These are phyloP conservation scores for Grapholita molesta DNA, from an alignment of 1,140 invertebrate genomes.

Conservation along the genomic window DNA sequence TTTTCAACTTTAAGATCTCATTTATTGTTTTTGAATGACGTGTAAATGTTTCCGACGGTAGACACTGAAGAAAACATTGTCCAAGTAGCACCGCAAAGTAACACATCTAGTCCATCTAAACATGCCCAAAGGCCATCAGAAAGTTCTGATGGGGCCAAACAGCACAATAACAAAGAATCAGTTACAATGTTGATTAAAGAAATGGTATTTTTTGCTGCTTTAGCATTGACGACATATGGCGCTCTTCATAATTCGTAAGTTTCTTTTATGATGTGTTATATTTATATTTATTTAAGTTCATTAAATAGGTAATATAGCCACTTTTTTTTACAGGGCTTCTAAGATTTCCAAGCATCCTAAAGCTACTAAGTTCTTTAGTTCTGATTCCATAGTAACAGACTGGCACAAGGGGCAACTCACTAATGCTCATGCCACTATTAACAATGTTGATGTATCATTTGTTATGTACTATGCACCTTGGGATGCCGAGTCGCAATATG, in stretches of 20 bases:
- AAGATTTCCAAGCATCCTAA: conserved; percentile 83
- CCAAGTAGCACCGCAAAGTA: conserved; percentile 64
- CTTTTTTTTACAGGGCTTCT: conserved; percentile 77
- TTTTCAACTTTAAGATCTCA: conserved; percentile 37
- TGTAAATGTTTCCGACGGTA: conserved; percentile 75
- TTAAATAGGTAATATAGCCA: background rate
- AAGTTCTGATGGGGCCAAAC: conserved; percentile 48
- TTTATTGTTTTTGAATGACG: conserved; percentile 69
- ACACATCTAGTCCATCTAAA: conserved; percentile 49
- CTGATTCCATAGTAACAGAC: conserved; percentile 82
- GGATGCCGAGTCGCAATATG: conserved; percentile 88
- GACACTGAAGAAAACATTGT: conserved; percentile 61
- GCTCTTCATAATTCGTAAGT: conserved; percentile 82
- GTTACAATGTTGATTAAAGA: conserved; percentile 74
- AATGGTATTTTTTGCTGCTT: conserved; percentile 72
- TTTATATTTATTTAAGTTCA: background rate
- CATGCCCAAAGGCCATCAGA: conserved; percentile 56
- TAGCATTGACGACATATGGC: conserved; percentile 78
- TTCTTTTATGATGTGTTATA: conserved; percentile 26
- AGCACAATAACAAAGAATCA: conserved; percentile 60
- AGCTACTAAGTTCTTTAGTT: conserved; percentile 84
- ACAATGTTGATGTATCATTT: conserved; percentile 84
- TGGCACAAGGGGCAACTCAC: conserved; percentile 86
- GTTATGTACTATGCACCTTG: conserved; percentile 95
- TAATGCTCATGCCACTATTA: conserved; percentile 79